Conservation (phyloP, 2,888 invertebrate genomes). For the Aspidiotus destructor region DNA sequence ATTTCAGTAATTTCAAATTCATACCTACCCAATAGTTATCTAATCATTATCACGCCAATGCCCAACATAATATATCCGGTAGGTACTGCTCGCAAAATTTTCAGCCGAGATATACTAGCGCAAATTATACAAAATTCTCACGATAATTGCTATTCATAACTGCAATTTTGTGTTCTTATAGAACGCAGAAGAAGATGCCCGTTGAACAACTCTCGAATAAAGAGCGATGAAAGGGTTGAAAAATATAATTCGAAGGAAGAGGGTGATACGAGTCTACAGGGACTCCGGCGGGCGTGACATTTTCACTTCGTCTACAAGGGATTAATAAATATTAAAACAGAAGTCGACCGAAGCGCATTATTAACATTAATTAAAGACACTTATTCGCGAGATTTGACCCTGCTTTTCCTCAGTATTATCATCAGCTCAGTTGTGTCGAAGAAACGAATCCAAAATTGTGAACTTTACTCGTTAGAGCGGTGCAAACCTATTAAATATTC, state of each 20-base stretch:
- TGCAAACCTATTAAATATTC: conserved; percentile 28
- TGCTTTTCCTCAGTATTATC: conserved; percentile 7
- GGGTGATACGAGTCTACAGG: conserved; percentile 27
- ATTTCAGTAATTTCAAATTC: too few species aligned
- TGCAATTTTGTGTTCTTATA: too few species aligned
- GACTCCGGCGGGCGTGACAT: conserved; percentile 32
- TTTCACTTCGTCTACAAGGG: conserved; percentile 27
- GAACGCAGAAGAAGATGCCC: too few species aligned
- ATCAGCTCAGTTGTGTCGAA: neutral
- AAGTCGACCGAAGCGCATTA: conserved; percentile 33
- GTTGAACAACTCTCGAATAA: neutral
- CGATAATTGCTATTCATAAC: too few species aligned
- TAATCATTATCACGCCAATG: too few species aligned
- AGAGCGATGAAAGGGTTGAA: conserved; percentile 26
- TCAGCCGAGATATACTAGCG: too few species aligned
- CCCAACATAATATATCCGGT: too few species aligned
- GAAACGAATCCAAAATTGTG: conserved; percentile 6
- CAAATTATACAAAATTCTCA: too few species aligned
- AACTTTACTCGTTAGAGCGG: conserved; percentile 31
- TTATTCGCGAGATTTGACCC: conserved; percentile 22
- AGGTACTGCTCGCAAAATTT: too few species aligned
- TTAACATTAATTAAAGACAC: conserved; percentile 32
- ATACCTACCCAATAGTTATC: too few species aligned
- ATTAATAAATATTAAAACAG: conserved; percentile 34
- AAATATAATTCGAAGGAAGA: conserved; percentile 5